phyloP scores from a whole-genome alignment of 2,888 invertebrate species.

The Melanophora roralis region DNA sequence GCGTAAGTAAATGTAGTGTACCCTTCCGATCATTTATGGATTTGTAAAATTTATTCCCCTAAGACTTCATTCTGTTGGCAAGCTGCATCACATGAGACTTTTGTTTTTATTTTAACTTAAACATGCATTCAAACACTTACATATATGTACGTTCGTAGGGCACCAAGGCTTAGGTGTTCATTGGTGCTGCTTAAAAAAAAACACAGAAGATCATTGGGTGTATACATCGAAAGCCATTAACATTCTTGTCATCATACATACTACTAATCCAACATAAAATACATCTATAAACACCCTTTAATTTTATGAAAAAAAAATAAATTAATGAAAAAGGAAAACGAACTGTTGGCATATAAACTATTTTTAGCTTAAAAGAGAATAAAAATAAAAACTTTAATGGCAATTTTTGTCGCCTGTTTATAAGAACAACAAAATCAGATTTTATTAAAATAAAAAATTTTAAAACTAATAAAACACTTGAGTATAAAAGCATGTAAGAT shows the following conservation, averaged over 20 bases:
- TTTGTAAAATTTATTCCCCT: too few relatives aligned
- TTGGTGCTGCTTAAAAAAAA: constrained; percentile 11
- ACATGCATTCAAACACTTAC: constrained; percentile 29
- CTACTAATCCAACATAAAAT: constrained; percentile 50
- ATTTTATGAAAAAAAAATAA: constrained; percentile 1
- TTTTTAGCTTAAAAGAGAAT: constrained; percentile 47
- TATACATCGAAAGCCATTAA: constrained; percentile 70
- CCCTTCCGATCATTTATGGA: not conserved
- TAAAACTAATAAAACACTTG: constrained; percentile 14
- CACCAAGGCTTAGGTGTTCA: not conserved
- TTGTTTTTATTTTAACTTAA: not conserved
- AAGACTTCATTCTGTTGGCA: not conserved
- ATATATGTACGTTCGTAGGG: not conserved
- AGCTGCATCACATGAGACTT: not conserved
- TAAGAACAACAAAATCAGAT: constrained; percentile 1
- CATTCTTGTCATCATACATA: constrained; percentile 69
- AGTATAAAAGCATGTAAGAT: not conserved
- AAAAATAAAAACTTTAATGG: constrained; percentile 29
- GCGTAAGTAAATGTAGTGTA: constrained; percentile 19
- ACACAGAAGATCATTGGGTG: constrained; percentile 63
- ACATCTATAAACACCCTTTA: constrained; percentile 28
- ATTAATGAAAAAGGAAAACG: not conserved
- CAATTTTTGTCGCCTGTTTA: constrained; percentile 52
- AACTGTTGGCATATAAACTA: constrained; percentile 58
- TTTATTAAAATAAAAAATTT: constrained; percentile 1